Evolutionary conservation across 2,888 invertebrate species (phyloP).

Genomic region (Lysandra bellargus): DNA sequence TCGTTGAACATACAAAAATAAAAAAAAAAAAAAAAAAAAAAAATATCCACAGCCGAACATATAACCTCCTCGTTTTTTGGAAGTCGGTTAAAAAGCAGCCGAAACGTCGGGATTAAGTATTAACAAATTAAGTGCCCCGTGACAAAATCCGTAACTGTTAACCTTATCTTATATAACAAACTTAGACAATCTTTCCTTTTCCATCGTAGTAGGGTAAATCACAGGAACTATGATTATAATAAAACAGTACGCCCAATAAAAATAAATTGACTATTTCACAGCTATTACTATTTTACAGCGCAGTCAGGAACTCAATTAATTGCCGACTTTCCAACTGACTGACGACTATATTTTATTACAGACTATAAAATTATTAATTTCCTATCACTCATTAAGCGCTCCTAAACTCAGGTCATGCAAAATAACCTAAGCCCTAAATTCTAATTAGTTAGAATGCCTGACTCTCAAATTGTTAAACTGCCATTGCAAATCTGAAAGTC

Average conservation of each 20-base stretch:
- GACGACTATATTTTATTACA: not conserved
- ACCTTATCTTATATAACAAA: too few relatives aligned
- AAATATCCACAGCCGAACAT: too few relatives aligned
- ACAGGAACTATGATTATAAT: constrained; percentile 2
- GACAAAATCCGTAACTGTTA: too few relatives aligned
- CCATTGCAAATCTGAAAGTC: not conserved
- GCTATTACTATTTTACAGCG: not conserved
- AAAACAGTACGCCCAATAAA: not conserved
- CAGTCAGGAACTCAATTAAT: constrained; percentile 6
- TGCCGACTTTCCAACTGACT: not conserved
- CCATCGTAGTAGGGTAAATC: not conserved
- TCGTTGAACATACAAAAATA: too few relatives aligned
- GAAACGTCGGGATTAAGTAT: too few relatives aligned
- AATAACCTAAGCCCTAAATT: not conserved
- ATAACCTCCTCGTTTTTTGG: too few relatives aligned
- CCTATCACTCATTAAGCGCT: not conserved
- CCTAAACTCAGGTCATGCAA: not conserved
- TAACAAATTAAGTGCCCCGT: too few relatives aligned
- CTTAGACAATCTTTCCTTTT: too few relatives aligned
- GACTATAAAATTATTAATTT: constrained; percentile 1
- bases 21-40: too few relatives aligned
- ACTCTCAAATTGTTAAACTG: not conserved
- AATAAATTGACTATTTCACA: constrained; percentile 6
- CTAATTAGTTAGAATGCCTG: too few relatives aligned
- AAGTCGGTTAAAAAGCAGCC: too few relatives aligned